Evolutionary conservation across 1,140 invertebrate genomes (phyloP), one percentile per base, ranked within the genome.

Genomic region (Lasaia peninsularis): DNA sequence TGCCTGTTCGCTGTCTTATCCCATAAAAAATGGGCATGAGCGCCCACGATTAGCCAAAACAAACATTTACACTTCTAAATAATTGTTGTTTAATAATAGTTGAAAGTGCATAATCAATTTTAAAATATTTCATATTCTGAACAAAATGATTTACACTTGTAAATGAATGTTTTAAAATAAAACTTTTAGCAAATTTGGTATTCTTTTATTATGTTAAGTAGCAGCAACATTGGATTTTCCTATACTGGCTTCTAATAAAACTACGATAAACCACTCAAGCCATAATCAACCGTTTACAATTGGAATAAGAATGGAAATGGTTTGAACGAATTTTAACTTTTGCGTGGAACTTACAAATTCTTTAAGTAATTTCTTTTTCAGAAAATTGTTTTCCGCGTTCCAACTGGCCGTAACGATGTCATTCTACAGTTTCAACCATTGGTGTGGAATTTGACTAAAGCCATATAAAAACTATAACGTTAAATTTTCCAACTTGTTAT

Each of bases 381-480:
- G 67, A 64, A 70, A 75, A 75, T 73, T 75, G 73, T 64, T 73
- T 73, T 66, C 69, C 64, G 61, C 54, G 54, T 58, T 63, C 62
- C 67, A 62, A 64, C 65, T 61, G 60, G 56, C 65, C 55, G 59
- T 70, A 75, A 73, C 73, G 70, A 75, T 64, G 64, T 66, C 65
- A 73, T 75, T 73, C 67, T 75, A 65, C 51, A 63, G 54, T 58
- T 54, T 63, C 57, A 35, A 5, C n/a, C 12, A 12, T 35, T 35
- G 11, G 34, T 35, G 12, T n/a, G n/a, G 34, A 35, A 35, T 35
- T 35, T 35, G n/a, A 35, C 11, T 35, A 35, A 2, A 33, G n/a
- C 3, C 12, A 1, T 6, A 6, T n/a, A 28, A 28, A 28, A 28
- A 28, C 8, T 28, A 28, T 4, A n/a, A 28, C 24, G 24, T 28